These are phyloP conservation scores for Rostratula benghalensis DNA, from an alignment of 2,113 vertebrate genomes.

Conservation along the genomic window DNA sequence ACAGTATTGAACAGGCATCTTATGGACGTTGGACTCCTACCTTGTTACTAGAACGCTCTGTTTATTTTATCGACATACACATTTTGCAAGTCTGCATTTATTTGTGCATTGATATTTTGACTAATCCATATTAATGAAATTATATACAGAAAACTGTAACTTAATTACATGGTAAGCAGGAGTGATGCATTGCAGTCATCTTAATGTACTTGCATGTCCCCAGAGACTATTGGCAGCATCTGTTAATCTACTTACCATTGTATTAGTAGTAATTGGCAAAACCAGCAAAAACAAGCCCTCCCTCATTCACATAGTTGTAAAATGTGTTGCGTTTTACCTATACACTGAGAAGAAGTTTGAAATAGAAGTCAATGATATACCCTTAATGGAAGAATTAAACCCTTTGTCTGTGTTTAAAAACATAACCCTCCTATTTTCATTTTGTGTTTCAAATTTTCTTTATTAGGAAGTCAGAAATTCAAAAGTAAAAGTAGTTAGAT, in stretches of 20 bases:
- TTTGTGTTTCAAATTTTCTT: not conserved
- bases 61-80: not conserved
- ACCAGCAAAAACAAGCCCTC: not conserved
- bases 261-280: slow-evolving; percentile 52
- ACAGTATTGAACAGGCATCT: not conserved
- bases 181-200: slow-evolving; percentile 47
- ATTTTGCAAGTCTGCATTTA: slow-evolving; percentile 54
- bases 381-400: not conserved
- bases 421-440: not conserved
- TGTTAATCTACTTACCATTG: slow-evolving; percentile 48
- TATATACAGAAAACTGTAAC: slow-evolving; percentile 39
- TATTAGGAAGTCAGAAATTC: not conserved
- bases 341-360: not conserved
- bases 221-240: slow-evolving; percentile 24
- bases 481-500: not conserved
- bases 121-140: slow-evolving; percentile 62
- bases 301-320: not conserved
- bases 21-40: not conserved
- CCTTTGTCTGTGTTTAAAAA: not conserved
- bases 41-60: not conserved
- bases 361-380: not conserved
- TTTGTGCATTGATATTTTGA: slow-evolving; percentile 27
- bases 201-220: slow-evolving; percentile 54
- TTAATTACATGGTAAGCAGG: slow-evolving; percentile 42
- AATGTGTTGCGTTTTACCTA: not conserved